Conservation (phyloP, 2,888 invertebrate genomes). For the Monopis laevigella region DNA sequence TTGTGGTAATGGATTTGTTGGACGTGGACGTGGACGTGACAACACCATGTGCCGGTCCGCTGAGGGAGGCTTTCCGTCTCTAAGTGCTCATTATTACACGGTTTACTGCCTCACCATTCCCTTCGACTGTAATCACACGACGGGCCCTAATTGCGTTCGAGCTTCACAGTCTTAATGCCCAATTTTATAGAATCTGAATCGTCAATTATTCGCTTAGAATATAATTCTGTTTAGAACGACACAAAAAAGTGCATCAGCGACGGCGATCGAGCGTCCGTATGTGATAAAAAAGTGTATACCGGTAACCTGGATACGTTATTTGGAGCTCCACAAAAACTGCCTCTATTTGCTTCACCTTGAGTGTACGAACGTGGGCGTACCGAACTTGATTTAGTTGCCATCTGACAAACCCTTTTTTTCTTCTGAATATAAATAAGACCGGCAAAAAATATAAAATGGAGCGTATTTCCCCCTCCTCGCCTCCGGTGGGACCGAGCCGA, state of each 20-base stretch:
- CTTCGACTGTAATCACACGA: not conserved
- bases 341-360: slow-evolving; percentile 52
- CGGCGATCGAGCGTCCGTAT: slow-evolving; percentile 1
- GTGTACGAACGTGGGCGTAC: slow-evolving; percentile 44
- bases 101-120: not conserved
- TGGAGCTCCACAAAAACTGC: slow-evolving; percentile 33
- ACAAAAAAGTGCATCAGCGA: not conserved
- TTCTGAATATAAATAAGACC: slow-evolving; percentile 61
- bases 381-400: slow-evolving; percentile 60
- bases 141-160: too few relatives aligned
- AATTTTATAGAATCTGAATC: too few relatives aligned
- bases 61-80: not conserved
- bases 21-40: not conserved
- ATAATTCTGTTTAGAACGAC: too few relatives aligned
- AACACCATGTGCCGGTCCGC: slow-evolving; percentile 1
- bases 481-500: slow-evolving; percentile 36
- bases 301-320: slow-evolving; percentile 17
- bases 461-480: slow-evolving; percentile 37
- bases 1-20: slow-evolving; percentile 7
- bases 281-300: slow-evolving; percentile 15
- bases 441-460: slow-evolving; percentile 46
- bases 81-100: slow-evolving; percentile 5
- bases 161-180: too few relatives aligned
- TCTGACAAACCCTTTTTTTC: slow-evolving; percentile 64
- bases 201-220: too few relatives aligned